A percentile compares a stretch with the other conserved stretches of the same genome.
These are phyloP conservation scores for Ardeotis arabs DNA, from an alignment of 2,113 vertebrate species.

Conservation along the genomic window DNA sequence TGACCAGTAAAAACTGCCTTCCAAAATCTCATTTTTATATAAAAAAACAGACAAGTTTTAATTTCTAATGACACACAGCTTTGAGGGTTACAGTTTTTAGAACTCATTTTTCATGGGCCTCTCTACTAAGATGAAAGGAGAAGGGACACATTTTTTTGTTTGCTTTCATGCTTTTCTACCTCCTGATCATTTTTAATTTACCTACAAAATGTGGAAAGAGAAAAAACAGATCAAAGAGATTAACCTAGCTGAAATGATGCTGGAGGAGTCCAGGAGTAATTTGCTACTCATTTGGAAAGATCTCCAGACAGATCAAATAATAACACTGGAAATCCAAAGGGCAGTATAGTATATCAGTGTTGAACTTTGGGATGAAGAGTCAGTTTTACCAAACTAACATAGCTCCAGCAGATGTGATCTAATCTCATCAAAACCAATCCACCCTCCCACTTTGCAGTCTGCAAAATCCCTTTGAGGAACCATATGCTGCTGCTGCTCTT, in stretches of 20 bases:
- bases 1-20: background rate
- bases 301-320: background rate
- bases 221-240: background rate
- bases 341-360: background rate
- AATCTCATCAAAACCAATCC: background rate
- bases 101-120: background rate
- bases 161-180: background rate
- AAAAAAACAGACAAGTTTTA: background rate
- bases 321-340: background rate
- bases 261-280: background rate
- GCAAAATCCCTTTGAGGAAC: background rate
- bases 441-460: background rate
- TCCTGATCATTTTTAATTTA: background rate
- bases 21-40: background rate
- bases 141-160: accelerated
- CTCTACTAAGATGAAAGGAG: background rate
- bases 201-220: background rate
- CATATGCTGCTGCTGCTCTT: background rate
- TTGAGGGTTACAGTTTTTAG: background rate
- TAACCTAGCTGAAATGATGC: background rate
- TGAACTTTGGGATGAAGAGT: background rate
- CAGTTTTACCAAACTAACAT: background rate
- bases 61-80: background rate
- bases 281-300: background rate
- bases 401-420: background rate